Conservation (phyloP, 37 sponge, comb jelly and placozoan genomes). For the Beroe forskalii region DNA sequence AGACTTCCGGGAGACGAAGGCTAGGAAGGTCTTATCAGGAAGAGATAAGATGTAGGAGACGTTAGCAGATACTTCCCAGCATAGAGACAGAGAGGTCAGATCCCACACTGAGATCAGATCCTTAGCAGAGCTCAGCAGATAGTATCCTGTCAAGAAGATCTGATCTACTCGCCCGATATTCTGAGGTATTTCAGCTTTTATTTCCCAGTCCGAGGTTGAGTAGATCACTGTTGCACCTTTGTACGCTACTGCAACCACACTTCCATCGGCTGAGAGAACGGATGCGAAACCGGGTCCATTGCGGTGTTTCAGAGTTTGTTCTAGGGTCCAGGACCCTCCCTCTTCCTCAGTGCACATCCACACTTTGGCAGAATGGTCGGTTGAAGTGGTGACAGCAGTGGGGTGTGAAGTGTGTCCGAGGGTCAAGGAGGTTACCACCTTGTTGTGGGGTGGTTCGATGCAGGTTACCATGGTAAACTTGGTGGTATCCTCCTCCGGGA, state of each 20-base stretch:
- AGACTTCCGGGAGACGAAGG: not conserved
- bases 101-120: conserved; percentile 61
- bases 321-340: not conserved
- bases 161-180: not conserved
- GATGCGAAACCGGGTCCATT: conserved; percentile 4
- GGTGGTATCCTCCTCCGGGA: not conserved
- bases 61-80: conserved; percentile 33
- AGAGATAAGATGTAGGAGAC: conserved; percentile 25
- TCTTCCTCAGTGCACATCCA: not conserved
- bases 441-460: conserved; percentile 45
- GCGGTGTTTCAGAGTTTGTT: not conserved
- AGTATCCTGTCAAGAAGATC: conserved; percentile 39
- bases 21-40: conserved; percentile 14
- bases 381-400: conserved; percentile 21
- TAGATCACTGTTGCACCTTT: conserved; percentile 1
- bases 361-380: conserved; percentile 12
- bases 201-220: not conserved
- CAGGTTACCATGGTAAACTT: not conserved
- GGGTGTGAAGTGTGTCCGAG: not conserved
- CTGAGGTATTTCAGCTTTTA: not conserved
- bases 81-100: conserved; percentile 22
- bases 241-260: conserved; percentile 34
- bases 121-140: not conserved
- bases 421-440: conserved; percentile 26
- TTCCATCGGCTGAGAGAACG: conserved; percentile 9